Conservation (phyloP, 2,797 vertebrate species). For the Telmatherina bonti region DNA sequence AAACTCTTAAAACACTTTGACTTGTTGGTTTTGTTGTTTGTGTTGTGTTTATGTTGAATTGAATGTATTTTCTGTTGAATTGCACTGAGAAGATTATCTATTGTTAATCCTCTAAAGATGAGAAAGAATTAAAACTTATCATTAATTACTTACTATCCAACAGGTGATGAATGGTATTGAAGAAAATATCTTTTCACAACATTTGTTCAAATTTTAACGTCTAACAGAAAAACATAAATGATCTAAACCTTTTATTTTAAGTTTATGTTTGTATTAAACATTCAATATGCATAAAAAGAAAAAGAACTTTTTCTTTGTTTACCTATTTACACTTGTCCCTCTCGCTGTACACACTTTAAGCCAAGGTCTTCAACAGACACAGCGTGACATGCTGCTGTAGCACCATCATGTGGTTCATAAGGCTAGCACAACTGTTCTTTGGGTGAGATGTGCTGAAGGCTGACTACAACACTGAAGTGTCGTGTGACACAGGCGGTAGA, state of each 20-base stretch:
- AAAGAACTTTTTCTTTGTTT: constrained; percentile 28
- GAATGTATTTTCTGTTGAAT: constrained; percentile 32
- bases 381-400: constrained; percentile 76
- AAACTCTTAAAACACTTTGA: constrained; percentile 27
- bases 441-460: constrained; percentile 7
- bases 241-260: constrained; percentile 30
- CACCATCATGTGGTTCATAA: constrained; percentile 81
- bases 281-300: constrained; percentile 27
- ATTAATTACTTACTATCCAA: constrained; percentile 29
- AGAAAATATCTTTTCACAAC: constrained; percentile 22
- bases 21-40: constrained; percentile 22
- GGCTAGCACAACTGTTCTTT: constrained; percentile 21
- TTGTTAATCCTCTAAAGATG: constrained; percentile 34
- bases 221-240: constrained; percentile 4
- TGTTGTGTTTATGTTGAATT: constrained; percentile 15
- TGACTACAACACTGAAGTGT: constrained; percentile 26
- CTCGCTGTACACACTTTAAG: constrained; percentile 18
- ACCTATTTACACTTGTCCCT: constrained; percentile 39
- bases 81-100: constrained; percentile 17
- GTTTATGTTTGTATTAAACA: constrained; percentile 18
- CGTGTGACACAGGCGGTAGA: constrained; percentile 46
- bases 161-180: constrained; percentile 16
- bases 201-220: constrained; percentile 22
- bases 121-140: constrained; percentile 22
- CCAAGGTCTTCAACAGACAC: constrained; percentile 31